phyloP scores from a whole-genome alignment of 2,888 invertebrate species.

The Tethea ocularis region DNA sequence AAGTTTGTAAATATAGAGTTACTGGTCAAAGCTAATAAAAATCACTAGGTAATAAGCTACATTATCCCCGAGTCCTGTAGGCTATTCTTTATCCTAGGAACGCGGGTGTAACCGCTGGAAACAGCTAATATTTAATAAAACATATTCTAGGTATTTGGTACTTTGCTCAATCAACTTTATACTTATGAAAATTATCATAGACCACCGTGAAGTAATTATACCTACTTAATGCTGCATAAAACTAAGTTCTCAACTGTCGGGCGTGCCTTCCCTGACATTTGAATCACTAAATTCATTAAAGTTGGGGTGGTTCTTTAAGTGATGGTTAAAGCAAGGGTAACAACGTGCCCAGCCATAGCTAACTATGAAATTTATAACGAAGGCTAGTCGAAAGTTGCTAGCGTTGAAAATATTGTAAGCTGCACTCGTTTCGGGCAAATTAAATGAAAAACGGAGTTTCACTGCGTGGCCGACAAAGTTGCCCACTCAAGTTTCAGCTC shows the following conservation, averaged over 20 bases:
- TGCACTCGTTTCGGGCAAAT: slow-evolving; percentile 80
- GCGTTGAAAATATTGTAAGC: slow-evolving; percentile 81
- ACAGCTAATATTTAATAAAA: no score
- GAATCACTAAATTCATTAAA: slow-evolving; percentile 51
- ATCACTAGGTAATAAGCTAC: no score
- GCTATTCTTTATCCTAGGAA: no score
- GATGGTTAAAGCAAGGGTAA: slow-evolving; percentile 38
- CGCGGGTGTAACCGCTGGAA: no score
- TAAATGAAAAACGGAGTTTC: slow-evolving; percentile 82
- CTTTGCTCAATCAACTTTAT: no score
- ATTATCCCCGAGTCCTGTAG: no score
- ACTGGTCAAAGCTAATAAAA: no score
- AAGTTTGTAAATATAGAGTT: no score
- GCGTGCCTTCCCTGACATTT: slow-evolving; percentile 44
- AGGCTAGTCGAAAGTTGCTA: slow-evolving; percentile 72
- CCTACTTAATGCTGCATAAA: slow-evolving; percentile 22
- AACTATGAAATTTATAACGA: slow-evolving; percentile 78
- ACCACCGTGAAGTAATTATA: slow-evolving; percentile 1
- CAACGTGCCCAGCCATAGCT: slow-evolving; percentile 40
- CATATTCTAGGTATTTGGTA: no score
- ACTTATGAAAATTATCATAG: slow-evolving; percentile 7
- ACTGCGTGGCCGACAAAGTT: slow-evolving; percentile 73
- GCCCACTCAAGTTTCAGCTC: slow-evolving; percentile 73
- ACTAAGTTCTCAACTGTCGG: slow-evolving; percentile 45
- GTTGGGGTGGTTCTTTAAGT: slow-evolving; percentile 41